phyloP scores from a whole-genome alignment of 2,113 vertebrate genomes.

The Embiotoca jacksoni region DNA sequence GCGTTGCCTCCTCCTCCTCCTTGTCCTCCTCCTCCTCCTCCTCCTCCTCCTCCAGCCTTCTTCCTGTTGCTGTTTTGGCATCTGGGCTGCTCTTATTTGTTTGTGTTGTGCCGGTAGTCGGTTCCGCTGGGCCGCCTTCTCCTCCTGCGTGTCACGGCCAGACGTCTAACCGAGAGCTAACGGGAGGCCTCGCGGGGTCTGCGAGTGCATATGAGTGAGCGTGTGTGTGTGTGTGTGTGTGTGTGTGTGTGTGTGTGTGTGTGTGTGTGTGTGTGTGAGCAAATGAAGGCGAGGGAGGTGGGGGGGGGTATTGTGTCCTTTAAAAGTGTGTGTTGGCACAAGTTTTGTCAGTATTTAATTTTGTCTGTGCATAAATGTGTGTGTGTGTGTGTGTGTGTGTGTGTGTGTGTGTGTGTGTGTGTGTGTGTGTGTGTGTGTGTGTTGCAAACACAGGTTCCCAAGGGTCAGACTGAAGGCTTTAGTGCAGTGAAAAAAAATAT shows the following conservation, averaged over 20 bases:
- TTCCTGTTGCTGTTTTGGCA: constrained; percentile 73
- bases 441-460: constrained; percentile 45
- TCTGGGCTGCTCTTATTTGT: constrained; percentile 73
- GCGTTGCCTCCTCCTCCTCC: constrained; percentile 5
- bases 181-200: constrained; percentile 70
- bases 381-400: constrained; percentile 5
- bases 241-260: not conserved
- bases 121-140: constrained; percentile 79
- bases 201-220: constrained; percentile 20
- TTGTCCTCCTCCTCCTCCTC: constrained; percentile 16
- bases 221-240: not conserved
- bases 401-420: constrained; percentile 30
- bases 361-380: not conserved
- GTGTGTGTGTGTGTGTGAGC: too few species aligned
- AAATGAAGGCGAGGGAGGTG: not conserved
- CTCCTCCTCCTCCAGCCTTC: constrained; percentile 25
- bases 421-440: constrained; percentile 15
- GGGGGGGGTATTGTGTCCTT: constrained; percentile 25
- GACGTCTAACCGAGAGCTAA: constrained; percentile 72
- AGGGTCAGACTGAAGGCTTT: constrained; percentile 55
- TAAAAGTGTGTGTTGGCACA: constrained; percentile 12
- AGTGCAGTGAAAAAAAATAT: constrained; percentile 47
- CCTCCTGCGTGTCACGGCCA: constrained; percentile 72
- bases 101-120: constrained; percentile 69
- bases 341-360: constrained; percentile 41